Evolutionary conservation across 2,888 invertebrate genomes (phyloP), one percentile per base, ranked within the genome.

Genomic region (Pollenia griseotomentosa): DNA sequence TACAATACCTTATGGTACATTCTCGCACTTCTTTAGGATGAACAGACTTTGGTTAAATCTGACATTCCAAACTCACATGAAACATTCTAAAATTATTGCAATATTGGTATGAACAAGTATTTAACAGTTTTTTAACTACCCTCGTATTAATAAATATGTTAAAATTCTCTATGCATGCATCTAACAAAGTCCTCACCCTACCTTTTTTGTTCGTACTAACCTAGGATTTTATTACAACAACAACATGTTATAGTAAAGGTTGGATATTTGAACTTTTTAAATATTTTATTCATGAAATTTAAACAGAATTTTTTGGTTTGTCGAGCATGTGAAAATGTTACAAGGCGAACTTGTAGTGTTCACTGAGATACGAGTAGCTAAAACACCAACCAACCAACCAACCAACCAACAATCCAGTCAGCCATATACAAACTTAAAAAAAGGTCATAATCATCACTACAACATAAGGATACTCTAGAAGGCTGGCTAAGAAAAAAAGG

Each of bases 231-330:
- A 53, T 73, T 40, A 48, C 16, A 68, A 19, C 84, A 80, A 80
- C 51, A 74, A 59, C 44, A 59, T 65, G n/a, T 42, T 55, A 46
- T 65, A 75, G 83, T 84, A 74, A 87, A 83, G 80, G 83, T 83
- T 77, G 78, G 53, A 71, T 68, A 83, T 78, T 81, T 87, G 81
- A 87, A 87, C 84, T 84, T 87, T 86, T 57, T 81, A 68, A 68
- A 84, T 74, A 87, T 87, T 84, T 87, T 87, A 81, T 87, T 78
- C 87, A 87, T 84, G 86, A 79, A 86, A 79, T 71, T 86, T 65
- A 75, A 83, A 79, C 57, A 42, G 75, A 75, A 79, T 83, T 81
- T 81, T 59, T 74, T 82, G 74, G 75, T 86, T 70, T 86, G 66
- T 79, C 63, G 57, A 77, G 77, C 73, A 73, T 78, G 75, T 73